Conservation (phyloP, 2,888 invertebrate genomes). For the Yponomeuta evonymella region DNA sequence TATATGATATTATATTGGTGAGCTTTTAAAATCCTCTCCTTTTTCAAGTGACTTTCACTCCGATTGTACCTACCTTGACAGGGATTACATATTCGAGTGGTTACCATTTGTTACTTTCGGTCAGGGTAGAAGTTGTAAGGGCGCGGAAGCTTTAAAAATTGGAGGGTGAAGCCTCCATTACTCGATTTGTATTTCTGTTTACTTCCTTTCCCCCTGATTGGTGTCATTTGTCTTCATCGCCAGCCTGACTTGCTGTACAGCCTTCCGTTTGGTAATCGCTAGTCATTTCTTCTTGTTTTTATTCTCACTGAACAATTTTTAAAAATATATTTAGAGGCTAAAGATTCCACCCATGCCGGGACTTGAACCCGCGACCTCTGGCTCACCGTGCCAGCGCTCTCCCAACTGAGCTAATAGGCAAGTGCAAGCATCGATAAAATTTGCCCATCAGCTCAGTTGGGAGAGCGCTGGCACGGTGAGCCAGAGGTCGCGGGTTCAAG, state of each 20-base stretch:
- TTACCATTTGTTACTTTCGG: constrained; percentile 45
- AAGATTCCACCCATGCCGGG: no score
- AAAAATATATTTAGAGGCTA: no score
- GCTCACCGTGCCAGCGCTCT: no score
- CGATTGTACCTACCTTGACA: constrained; percentile 29
- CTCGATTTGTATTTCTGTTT: constrained; percentile 10
- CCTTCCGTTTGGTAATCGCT: neutral
- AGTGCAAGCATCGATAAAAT: no score
- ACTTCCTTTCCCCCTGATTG: neutral
- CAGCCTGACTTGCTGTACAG: neutral
- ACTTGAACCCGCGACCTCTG: no score
- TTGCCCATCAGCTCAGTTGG: no score
- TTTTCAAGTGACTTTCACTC: neutral
- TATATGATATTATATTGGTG: no score
- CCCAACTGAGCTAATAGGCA: no score
- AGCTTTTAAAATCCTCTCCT: neutral
- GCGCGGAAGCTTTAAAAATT: constrained; percentile 19
- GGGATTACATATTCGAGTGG: constrained; percentile 40
- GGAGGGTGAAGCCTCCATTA: constrained; percentile 7
- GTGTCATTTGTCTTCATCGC: neutral
- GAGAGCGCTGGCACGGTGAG: no score
- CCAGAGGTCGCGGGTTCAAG: no score
- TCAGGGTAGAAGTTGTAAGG: constrained; percentile 32
- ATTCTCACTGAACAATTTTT: neutral
- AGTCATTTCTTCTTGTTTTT: neutral